Evolutionary conservation across 2,113 vertebrate species (phyloP), one percentile per base, ranked within the genome.

Genomic region (Recurvirostra avosetta): DNA sequence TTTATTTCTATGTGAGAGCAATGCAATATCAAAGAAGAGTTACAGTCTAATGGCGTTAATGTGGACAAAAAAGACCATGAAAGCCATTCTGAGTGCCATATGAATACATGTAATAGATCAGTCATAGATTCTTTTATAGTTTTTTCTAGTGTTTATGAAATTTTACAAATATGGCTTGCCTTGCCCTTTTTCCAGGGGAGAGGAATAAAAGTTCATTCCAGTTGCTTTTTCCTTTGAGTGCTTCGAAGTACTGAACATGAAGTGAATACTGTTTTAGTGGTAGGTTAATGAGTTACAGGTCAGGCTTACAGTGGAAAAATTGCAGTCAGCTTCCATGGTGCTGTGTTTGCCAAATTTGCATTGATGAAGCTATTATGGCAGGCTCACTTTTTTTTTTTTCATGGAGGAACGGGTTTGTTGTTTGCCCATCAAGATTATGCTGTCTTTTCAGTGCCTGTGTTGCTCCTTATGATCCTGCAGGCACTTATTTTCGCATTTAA

Each of bases 281-380:
- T 58, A 74, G 30, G 50, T 92, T 90, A 92, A 92, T 88, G 55
- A 94, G 43, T 76, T 86, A 88, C 70, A 95, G 94, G 65, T 92
- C 87, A 84, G 52, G 21, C 22, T 87, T 92, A 52, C 22, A 87
- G 65, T 63, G 79, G 67, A 94, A 94, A 95, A 93, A 86, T 43
- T 89, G 52, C 52, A 84, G 52, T 63, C 68, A 59, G 34, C 29
- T 36, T 92, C 43, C 61, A 36, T 18, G 30, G 41, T 67, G 49
- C 40, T 71, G 14, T 26, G 45, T 72, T 74, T 91, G 80, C 76
- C 86, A 80, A 61, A 92, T 93, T 81, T 81, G 27, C 65, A 55
- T 36, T 63, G 59, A 83, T 34, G 32, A 70, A 95, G 32, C 23
- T 71, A 25, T 82, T 67, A 83, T 4, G 12, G 41, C 41, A 90